These are phyloP conservation scores for Urocolius indicus DNA, from an alignment of 2,113 vertebrate species.

Conservation along the genomic window DNA sequence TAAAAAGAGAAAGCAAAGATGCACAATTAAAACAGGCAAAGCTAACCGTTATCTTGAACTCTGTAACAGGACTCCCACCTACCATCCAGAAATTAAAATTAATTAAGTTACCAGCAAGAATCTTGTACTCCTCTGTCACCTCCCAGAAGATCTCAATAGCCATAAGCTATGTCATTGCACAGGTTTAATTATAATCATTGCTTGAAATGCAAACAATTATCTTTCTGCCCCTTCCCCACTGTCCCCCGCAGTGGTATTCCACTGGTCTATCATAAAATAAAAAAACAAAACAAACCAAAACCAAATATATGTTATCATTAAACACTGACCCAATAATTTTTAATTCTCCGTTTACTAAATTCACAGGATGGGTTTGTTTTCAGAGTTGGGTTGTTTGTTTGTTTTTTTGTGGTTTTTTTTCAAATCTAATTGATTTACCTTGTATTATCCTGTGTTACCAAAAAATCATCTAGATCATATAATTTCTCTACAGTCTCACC, in stretches of 20 bases:
- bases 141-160: background rate
- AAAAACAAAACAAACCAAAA: background rate
- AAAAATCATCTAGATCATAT: background rate
- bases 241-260: background rate
- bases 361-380: background rate
- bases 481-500: background rate
- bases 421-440: background rate
- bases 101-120: constrained; percentile 14
- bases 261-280: background rate
- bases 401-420: background rate
- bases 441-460: too few relatives aligned
- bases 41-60: background rate
- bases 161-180: background rate
- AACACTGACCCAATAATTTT: background rate
- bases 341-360: background rate
- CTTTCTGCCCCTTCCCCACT: too few relatives aligned
- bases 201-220: background rate
- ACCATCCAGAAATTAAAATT: background rate
- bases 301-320: background rate
- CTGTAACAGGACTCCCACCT: background rate
- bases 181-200: background rate
- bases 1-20: background rate
- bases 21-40: background rate
- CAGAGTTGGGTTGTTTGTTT: too few relatives aligned
- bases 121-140: background rate